These are phyloP conservation scores for Cyclura pinguis DNA, from an alignment of 2,797 vertebrate species.

Conservation along the genomic window DNA sequence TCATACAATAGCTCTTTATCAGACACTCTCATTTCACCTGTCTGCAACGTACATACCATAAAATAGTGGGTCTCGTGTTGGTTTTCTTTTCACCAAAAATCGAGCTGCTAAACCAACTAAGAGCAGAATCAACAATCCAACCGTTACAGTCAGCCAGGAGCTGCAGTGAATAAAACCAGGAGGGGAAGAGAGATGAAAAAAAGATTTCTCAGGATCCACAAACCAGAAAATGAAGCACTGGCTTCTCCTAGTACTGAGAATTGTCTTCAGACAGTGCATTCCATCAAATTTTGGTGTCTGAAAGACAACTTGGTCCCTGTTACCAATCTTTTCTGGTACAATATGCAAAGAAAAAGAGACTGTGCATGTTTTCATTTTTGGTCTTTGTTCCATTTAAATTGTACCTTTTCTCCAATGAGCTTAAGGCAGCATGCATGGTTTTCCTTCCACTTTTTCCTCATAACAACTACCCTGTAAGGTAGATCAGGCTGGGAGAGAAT, in stretches of 20 bases:
- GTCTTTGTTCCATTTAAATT: too few relatives aligned
- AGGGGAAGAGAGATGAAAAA: neutral
- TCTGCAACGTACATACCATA: constrained; percentile 82
- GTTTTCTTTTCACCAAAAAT: constrained; percentile 86
- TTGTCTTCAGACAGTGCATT: neutral
- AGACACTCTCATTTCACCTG: neutral
- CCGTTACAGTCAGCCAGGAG: constrained; percentile 83
- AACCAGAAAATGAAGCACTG: neutral
- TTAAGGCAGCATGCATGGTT: too few relatives aligned
- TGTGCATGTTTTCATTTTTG: too few relatives aligned
- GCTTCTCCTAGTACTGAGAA: neutral
- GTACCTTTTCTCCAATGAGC: too few relatives aligned
- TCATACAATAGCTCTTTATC: neutral
- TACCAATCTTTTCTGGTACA: too few relatives aligned
- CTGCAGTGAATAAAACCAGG: constrained; percentile 72
- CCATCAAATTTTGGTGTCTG: neutral
- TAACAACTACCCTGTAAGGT: too few relatives aligned
- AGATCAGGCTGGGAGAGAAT: too few relatives aligned
- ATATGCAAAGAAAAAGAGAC: too few relatives aligned
- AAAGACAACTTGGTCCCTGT: too few relatives aligned
- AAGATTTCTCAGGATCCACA: neutral
- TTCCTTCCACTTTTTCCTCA: too few relatives aligned
- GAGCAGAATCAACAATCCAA: constrained; percentile 83
- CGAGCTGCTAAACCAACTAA: constrained; percentile 81
- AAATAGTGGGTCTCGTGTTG: constrained; percentile 90